Percentiles rank a stretch among this genome's conserved stretches.
Conservation (phyloP, 1,140 invertebrate species). For the Dendrolimus punctatus region DNA sequence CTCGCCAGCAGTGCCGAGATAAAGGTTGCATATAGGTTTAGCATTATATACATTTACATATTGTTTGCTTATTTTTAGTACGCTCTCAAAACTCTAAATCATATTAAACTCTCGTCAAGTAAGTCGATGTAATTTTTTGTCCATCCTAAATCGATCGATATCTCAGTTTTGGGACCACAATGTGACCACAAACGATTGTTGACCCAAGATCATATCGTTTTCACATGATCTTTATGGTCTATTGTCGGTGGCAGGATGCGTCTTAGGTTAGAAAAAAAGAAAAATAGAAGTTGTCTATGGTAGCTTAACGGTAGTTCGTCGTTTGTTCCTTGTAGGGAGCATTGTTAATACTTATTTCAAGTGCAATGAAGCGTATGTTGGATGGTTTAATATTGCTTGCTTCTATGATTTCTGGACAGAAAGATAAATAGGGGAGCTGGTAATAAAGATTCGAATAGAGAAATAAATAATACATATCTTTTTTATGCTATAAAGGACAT, state of each 20-base stretch:
- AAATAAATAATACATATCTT: too few species aligned
- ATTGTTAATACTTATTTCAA: not conserved
- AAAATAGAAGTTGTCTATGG: slow-evolving; percentile 11
- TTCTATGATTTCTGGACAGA: too few species aligned
- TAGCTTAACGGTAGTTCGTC: slow-evolving; percentile 26
- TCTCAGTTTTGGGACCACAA: slow-evolving; percentile 23
- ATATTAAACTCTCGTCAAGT: not conserved
- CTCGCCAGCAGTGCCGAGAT: too few species aligned
- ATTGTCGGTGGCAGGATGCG: slow-evolving; percentile 39
- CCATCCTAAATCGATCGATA: slow-evolving; percentile 32
- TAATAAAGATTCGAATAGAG: too few species aligned
- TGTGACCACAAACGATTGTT: slow-evolving; percentile 38
- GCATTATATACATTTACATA: too few species aligned
- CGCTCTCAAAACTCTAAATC: too few species aligned
- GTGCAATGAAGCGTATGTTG: too few species aligned
- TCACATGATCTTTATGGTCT: slow-evolving; percentile 29
- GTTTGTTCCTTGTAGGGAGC: slow-evolving; percentile 4
- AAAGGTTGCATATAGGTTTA: too few species aligned
- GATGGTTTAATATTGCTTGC: too few species aligned
- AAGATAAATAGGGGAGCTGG: too few species aligned
- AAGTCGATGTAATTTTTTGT: slow-evolving; percentile 26
- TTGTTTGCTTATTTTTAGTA: too few species aligned
- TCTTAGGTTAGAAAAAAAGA: slow-evolving; percentile 18
- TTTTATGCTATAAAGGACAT: too few species aligned
- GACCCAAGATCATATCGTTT: slow-evolving; percentile 45